Percentiles rank a stretch among this genome's conserved stretches.
These are phyloP conservation scores for Natrix natrix DNA, from an alignment of 2,797 vertebrate genomes.

Conservation along the genomic window DNA sequence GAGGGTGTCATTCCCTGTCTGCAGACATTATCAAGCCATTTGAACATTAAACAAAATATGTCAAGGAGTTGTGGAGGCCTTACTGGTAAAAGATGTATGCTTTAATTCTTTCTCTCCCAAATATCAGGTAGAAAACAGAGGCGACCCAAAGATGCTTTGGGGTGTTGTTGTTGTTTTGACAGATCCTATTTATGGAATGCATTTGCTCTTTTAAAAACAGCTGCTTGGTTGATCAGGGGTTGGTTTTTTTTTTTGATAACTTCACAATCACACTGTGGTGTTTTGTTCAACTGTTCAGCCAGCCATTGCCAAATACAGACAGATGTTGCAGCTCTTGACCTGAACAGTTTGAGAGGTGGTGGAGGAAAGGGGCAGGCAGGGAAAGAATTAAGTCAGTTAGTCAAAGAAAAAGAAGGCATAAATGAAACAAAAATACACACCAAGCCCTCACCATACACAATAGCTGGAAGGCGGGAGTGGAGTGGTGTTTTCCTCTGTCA, in stretches of 20 bases:
- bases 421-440: constrained; percentile 53
- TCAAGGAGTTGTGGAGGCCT: not conserved
- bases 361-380: constrained; percentile 30
- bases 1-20: too few species aligned
- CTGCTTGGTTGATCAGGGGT: not conserved
- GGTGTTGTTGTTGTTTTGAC: not conserved
- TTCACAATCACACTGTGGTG: constrained; percentile 30
- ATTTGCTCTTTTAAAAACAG: constrained; percentile 27
- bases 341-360: constrained; percentile 71
- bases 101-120: not conserved
- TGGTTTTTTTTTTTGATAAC: not conserved
- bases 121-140: not conserved
- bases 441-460: constrained; percentile 77
- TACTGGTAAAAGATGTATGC: not conserved
- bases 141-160: not conserved
- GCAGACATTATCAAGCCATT: not conserved
- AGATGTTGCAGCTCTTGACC: constrained; percentile 50
- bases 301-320: constrained; percentile 46
- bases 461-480: constrained; percentile 91
- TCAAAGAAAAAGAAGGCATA: constrained; percentile 1
- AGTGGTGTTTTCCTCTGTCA: constrained; percentile 86
- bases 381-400: constrained; percentile 41
- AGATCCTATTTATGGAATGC: constrained; percentile 14
- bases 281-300: constrained; percentile 24
- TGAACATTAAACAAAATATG: not conserved